These are phyloP conservation scores for Diachrysia chrysitis DNA, from an alignment of 2,888 invertebrate species.

Conservation along the genomic window DNA sequence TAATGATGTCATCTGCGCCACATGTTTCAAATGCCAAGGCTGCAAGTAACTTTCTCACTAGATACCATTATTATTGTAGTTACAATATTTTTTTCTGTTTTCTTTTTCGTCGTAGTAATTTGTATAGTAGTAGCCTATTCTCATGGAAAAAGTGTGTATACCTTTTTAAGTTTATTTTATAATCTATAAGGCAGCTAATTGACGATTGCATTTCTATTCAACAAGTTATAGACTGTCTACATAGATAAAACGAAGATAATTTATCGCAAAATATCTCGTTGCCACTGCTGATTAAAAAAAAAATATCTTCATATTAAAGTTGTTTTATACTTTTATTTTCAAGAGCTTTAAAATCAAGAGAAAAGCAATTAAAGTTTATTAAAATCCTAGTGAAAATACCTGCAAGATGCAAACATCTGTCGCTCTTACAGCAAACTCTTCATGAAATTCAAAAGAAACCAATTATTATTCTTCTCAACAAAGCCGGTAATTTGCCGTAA, in stretches of 20 bases:
- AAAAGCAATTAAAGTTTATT: not conserved
- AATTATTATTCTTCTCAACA: slow-evolving; percentile 50
- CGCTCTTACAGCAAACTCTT: slow-evolving; percentile 4
- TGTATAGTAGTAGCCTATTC: too few species aligned
- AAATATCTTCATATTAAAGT: too few species aligned
- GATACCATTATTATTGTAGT: slow-evolving; percentile 11
- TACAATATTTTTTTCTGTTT: not conserved
- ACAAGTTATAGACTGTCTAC: too few species aligned
- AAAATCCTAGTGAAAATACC: slow-evolving; percentile 4
- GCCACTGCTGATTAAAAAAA: too few species aligned
- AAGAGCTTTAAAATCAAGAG: not conserved
- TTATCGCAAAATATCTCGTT: too few species aligned
- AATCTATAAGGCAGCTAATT: too few species aligned
- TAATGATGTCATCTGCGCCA: slow-evolving; percentile 38
- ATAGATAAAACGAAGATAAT: too few species aligned
- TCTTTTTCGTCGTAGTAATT: not conserved
- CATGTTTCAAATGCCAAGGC: slow-evolving; percentile 19
- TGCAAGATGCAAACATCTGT: slow-evolving; percentile 2
- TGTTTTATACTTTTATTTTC: too few species aligned
- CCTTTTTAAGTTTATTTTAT: too few species aligned
- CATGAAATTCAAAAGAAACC: slow-evolving; percentile 44
- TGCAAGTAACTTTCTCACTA: slow-evolving; percentile 23
- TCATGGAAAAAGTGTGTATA: too few species aligned
- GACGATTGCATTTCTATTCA: too few species aligned
- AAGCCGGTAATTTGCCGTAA: slow-evolving; percentile 57